Conservation (phyloP, 2,797 vertebrate species). For the Leuciscus waleckii region DNA sequence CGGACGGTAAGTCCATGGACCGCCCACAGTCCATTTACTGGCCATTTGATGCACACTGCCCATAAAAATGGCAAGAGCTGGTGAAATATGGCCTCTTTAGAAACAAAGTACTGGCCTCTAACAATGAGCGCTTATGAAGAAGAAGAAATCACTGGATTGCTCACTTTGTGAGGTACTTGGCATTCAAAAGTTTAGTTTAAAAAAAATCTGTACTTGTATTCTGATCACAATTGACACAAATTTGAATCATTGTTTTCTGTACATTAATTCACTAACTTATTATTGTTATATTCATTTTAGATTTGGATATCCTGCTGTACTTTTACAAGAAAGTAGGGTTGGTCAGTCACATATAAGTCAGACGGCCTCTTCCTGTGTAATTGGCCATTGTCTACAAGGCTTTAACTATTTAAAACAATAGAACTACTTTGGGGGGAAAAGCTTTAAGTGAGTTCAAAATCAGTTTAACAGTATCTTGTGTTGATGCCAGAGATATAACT, state of each 20-base stretch:
- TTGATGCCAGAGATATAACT: not conserved
- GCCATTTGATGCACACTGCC: not conserved
- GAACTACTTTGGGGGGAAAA: not conserved
- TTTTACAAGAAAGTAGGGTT: not conserved
- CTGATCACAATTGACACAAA: not conserved
- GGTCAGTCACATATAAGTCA: not conserved
- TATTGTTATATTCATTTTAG: not conserved
- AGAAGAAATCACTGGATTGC: not conserved
- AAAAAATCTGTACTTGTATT: not conserved
- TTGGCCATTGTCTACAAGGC: not conserved
- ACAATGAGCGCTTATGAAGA: not conserved
- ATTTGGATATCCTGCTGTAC: not conserved
- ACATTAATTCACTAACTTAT: not conserved
- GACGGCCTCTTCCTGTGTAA: not conserved
- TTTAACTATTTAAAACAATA: not conserved
- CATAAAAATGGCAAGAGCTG: not conserved
- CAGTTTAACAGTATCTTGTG: not conserved
- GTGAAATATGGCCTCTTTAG: not conserved
- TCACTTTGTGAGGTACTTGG: not conserved
- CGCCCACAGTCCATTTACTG: not conserved
- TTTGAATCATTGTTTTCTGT: not conserved
- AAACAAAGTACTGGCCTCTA: not conserved
- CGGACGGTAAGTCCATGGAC: not conserved
- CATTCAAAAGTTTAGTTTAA: not conserved
- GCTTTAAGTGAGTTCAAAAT: not conserved